Base-by-base conservation (phyloP, 2,888 invertebrate genomes). In the Sinopyrophorus schimmeli region DNA sequence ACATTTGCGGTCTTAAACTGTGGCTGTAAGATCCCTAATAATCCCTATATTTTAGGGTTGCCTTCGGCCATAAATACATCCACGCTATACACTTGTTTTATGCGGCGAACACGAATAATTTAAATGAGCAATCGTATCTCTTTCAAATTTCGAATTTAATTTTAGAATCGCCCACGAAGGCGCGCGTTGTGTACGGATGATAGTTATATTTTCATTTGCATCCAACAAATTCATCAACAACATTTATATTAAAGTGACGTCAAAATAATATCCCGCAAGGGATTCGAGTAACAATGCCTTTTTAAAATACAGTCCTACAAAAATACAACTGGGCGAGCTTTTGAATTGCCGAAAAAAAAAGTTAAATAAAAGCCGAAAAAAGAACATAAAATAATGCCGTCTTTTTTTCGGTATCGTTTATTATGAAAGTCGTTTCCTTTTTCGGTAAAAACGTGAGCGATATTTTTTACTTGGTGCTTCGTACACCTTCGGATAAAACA, bases 401-500 rank as follows among this genome's bases (percentile, higher is more conserved):
- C 35, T 27, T 34, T 37, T 44, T 44, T 38, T 26, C 11, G 18
- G 9, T 38, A 23, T 9, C 15, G 23, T 5, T n/a, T n/a, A 23
- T 15, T 23, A 10, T 31, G 14, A 16, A 16, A 21, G 30, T 18
- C 30, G 30, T 14, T 41, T 41, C 39, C 49, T 49, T 24, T 42
- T 31, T 28, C 23, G 26, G n/a, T 28, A 23, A 27, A 28, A 21
- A 34, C 32, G 49, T 38, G 38, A 34, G 18, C 11, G 43, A 49
- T 39, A 34, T 49, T 49, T 49, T 44, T 41, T 41, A 43, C n/a
- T 23, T n/a, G 18, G 9, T 34, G 20, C 46, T 44, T 27, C 37
- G 30, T 46, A 40, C n/a, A n/a, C 44, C 32, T 39, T 42, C 23
- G 43, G 34, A 48, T 47, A 48, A 53, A 53, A 48, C 52, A 48